Conservation (phyloP, 2,888 invertebrate species). For the Punctoribates punctum region DNA sequence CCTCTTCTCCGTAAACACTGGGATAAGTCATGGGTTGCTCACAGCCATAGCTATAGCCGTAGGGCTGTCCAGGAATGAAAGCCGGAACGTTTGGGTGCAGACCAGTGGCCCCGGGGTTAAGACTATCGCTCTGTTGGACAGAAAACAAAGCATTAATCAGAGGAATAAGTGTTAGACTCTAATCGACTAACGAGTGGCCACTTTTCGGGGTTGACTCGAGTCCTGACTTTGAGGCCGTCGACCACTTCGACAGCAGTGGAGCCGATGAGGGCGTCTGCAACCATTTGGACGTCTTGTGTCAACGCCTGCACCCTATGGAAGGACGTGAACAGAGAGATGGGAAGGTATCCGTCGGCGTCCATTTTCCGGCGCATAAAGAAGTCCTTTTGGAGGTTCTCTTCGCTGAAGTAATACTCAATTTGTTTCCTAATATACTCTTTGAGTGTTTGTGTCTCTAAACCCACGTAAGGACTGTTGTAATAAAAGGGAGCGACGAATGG, state of each 20-base stretch:
- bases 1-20: slow-evolving; percentile 26
- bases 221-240: slow-evolving; percentile 72
- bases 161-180: background rate
- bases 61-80: slow-evolving; percentile 45
- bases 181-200: slow-evolving; percentile 66
- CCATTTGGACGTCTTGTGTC: slow-evolving; percentile 75
- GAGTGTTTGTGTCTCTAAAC: slow-evolving; percentile 62
- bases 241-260: slow-evolving; percentile 78
- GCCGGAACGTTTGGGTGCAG: slow-evolving; percentile 45
- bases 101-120: background rate
- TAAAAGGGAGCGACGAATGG: slow-evolving; percentile 45
- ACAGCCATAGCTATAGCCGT: slow-evolving; percentile 15
- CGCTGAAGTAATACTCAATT: slow-evolving; percentile 98
- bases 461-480: slow-evolving; percentile 36
- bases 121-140: slow-evolving; percentile 26
- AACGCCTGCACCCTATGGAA: slow-evolving; percentile 89
- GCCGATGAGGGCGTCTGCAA: slow-evolving; percentile 74
- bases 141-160: background rate
- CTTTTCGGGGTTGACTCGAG: slow-evolving; percentile 69
- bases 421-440: slow-evolving; percentile 83
- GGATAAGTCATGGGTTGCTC: background rate
- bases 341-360: slow-evolving; percentile 88
- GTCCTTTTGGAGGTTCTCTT: slow-evolving; percentile 89
- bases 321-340: slow-evolving; percentile 87
- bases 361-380: slow-evolving; percentile 96